These are phyloP conservation scores for Muscicapa striata DNA, from an alignment of 2,797 vertebrate genomes.

Conservation along the genomic window DNA sequence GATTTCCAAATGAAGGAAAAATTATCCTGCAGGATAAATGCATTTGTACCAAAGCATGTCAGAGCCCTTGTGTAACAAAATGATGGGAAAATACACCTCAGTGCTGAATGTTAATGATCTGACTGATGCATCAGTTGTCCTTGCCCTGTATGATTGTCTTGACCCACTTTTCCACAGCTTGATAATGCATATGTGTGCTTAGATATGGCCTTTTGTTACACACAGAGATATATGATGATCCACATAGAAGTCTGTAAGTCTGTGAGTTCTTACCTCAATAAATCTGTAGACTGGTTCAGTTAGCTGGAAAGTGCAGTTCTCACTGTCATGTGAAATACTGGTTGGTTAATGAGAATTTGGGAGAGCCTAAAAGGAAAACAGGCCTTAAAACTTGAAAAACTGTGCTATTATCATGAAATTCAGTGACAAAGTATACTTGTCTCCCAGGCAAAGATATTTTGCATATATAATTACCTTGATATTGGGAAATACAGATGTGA, in stretches of 20 bases:
- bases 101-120: not conserved
- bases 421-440: not conserved
- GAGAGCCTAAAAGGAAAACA: not conserved
- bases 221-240: not conserved
- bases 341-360: not conserved
- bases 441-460: not conserved
- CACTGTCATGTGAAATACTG: not conserved
- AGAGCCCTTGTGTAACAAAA: not conserved
- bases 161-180: not conserved
- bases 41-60: rapidly evolving
- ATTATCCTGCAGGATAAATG: not conserved
- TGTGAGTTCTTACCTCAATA: not conserved
- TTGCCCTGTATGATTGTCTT: not conserved
- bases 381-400: not conserved
- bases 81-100: not conserved
- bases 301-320: not conserved
- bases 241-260: not conserved
- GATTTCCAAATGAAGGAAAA: not conserved
- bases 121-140: not conserved
- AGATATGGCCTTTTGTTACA: not conserved
- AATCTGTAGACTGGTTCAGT: not conserved
- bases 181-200: not conserved
- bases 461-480: not conserved
- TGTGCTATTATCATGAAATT: not conserved
- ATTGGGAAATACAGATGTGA: not conserved